Conservation (phyloP, 1,140 invertebrate species). For the Drosophila auraria region DNA sequence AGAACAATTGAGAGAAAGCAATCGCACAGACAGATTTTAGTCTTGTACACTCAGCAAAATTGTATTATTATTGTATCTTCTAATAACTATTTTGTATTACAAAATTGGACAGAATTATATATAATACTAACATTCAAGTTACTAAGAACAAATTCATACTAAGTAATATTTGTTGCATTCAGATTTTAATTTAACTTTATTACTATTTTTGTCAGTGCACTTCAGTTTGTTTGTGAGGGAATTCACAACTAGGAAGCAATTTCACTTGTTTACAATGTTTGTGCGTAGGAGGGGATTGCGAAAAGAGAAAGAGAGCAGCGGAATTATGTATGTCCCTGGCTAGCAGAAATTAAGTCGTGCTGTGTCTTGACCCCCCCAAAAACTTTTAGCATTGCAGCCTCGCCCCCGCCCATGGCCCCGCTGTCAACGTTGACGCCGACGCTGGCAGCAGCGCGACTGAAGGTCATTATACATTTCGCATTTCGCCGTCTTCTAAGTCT, state of each 20-base stretch:
- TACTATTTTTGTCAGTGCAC: background rate
- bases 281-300: conserved; percentile 45
- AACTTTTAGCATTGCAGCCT: conserved; percentile 1
- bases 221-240: conserved; percentile 24
- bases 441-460: conserved; percentile 63
- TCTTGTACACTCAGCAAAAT: background rate
- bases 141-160: too few species aligned
- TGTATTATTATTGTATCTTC: background rate
- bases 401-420: conserved; percentile 14
- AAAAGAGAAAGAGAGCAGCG: conserved; percentile 16
- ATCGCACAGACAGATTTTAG: conserved; percentile 30
- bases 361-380: conserved; percentile 60
- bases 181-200: background rate
- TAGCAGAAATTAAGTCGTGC: conserved; percentile 71
- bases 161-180: too few species aligned
- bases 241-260: conserved; percentile 75
- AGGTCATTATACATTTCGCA: conserved; percentile 77
- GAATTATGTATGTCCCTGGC: conserved; percentile 34
- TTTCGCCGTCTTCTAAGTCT: conserved; percentile 23
- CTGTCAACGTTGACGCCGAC: conserved; percentile 28
- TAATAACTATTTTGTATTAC: background rate
- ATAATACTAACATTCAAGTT: too few species aligned
- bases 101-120: too few species aligned
- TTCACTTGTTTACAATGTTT: conserved; percentile 75
- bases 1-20: conserved; percentile 49